A percentile compares a stretch with the other conserved stretches of the same genome.
These are phyloP conservation scores for Phragmatobia fuliginosa DNA, from an alignment of 2,888 invertebrate species.

Conservation along the genomic window DNA sequence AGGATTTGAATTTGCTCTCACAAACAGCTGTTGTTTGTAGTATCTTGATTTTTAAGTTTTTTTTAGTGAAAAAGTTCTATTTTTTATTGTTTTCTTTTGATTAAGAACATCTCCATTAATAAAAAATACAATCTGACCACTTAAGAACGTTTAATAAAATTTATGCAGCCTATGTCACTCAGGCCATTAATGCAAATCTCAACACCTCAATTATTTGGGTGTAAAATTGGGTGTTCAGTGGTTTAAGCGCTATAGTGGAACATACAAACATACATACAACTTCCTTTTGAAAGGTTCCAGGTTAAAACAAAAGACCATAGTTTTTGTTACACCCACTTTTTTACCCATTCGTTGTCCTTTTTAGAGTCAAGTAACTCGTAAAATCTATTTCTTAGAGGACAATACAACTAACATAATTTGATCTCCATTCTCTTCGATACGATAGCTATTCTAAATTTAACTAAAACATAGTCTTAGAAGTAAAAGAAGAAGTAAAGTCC, in stretches of 20 bases:
- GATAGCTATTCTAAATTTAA: slow-evolving; percentile 3
- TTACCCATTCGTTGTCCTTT: neutral
- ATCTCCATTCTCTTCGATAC: neutral
- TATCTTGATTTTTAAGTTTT: neutral
- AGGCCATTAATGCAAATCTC: too few relatives aligned
- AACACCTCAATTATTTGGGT: too few relatives aligned
- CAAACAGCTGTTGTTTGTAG: neutral
- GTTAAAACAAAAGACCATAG: neutral
- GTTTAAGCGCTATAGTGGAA: too few relatives aligned
- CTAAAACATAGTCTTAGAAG: neutral
- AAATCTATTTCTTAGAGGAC: neutral
- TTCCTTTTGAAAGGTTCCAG: too few relatives aligned
- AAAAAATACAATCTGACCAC: too few relatives aligned
- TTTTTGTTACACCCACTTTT: neutral
- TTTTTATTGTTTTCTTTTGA: neutral
- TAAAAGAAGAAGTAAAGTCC: slow-evolving; percentile 5
- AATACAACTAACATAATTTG: neutral
- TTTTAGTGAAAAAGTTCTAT: neutral
- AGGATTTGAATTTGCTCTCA: neutral
- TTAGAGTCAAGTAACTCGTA: neutral
- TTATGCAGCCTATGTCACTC: too few relatives aligned
- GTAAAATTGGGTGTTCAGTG: too few relatives aligned
- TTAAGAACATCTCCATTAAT: neutral
- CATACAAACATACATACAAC: too few relatives aligned
- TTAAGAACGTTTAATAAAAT: too few relatives aligned